Conservation (phyloP, 2,113 vertebrate genomes). For the Recurvirostra avosetta region DNA sequence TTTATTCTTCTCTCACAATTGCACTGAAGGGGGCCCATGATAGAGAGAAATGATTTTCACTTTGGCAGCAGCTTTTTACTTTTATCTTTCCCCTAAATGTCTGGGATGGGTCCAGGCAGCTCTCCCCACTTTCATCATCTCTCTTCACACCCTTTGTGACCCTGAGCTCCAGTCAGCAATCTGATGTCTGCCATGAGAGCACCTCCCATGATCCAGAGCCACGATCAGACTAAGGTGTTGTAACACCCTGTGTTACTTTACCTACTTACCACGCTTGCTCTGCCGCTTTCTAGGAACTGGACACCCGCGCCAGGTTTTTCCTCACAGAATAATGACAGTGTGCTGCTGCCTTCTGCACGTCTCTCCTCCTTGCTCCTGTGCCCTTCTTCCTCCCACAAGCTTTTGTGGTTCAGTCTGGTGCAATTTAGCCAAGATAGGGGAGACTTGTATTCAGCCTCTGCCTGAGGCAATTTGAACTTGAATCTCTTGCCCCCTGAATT, state of each 20-base stretch:
- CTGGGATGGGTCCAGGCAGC: conserved; percentile 35
- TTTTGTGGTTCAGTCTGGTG: background rate
- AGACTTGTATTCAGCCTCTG: background rate
- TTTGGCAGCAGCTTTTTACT: conserved; percentile 24
- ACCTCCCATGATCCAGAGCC: conserved; percentile 12
- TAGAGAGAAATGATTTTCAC: background rate
- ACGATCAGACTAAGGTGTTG: background rate
- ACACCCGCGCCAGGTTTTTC: background rate
- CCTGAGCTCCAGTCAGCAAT: conserved; percentile 14
- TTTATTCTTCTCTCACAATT: conserved; percentile 19
- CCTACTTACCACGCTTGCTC: background rate
- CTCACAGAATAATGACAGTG: background rate
- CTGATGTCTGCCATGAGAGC: conserved; percentile 31
- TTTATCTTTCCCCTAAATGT: conserved; percentile 29
- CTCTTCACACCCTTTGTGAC: background rate
- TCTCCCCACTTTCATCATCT: conserved; percentile 15
- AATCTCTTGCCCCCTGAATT: conserved; percentile 7
- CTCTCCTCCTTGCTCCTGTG: background rate
- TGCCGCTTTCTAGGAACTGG: conserved; percentile 35
- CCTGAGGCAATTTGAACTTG: background rate
- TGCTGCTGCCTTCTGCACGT: background rate
- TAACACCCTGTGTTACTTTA: background rate
- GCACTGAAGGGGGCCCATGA: background rate
- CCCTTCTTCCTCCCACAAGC: background rate
- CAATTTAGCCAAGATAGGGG: background rate